Conservation (phyloP, 2,113 vertebrate genomes). For the Poecile atricapillus region DNA sequence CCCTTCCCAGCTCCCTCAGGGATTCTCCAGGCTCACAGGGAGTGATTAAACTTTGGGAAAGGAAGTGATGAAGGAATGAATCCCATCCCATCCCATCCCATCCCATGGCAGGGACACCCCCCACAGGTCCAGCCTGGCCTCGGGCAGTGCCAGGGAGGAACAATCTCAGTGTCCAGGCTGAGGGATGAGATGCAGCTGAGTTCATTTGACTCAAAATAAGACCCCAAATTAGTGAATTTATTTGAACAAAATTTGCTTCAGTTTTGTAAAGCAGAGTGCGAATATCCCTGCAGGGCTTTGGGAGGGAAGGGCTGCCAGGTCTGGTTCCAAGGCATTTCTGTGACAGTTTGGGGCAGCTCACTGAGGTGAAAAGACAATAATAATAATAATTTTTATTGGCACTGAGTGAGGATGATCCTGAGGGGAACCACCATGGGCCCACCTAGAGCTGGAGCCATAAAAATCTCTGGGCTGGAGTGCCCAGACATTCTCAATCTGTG, state of each 20-base stretch:
- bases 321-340: not conserved
- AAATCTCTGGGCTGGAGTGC: not conserved
- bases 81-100: not conserved
- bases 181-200: not conserved
- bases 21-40: not conserved
- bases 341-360: not conserved
- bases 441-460: not conserved
- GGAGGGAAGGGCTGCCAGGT: not conserved
- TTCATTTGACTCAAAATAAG: not conserved
- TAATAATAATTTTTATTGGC: not conserved
- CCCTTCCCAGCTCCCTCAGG: no score
- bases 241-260: not conserved
- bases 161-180: no score
- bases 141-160: no score
- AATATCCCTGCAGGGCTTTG: not conserved
- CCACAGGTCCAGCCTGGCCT: not conserved
- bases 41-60: not conserved
- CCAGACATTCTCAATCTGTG: not conserved
- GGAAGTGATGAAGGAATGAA: not conserved
- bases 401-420: not conserved
- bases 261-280: not conserved
- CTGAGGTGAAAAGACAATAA: not conserved
- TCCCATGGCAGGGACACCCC: not conserved
- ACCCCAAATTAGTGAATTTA: not conserved
- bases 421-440: not conserved